Evolutionary conservation across 2,888 invertebrate species (phyloP), one percentile per base, ranked within the genome.

Genomic region (Drosophila lacicola): DNA sequence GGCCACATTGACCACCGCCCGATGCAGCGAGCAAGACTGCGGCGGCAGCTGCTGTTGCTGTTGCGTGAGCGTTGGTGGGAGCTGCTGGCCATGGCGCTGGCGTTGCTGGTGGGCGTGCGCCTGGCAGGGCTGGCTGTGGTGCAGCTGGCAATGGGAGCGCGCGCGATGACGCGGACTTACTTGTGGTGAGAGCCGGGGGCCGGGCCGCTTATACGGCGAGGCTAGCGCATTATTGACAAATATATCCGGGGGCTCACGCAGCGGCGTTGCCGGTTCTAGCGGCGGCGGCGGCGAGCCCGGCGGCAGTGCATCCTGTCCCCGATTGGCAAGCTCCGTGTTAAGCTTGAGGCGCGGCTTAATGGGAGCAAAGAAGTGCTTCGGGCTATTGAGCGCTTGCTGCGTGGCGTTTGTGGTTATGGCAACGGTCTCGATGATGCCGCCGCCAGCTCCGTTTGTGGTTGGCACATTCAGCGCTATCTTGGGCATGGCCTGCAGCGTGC

Each of bases 291-390:
- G 82, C 8, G 82, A 78, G 11, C 84, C 84, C 4, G 89, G 82
- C 4, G 80, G 87, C 50, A 78, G 58, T 1, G 56, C 34, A n/a
- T 82, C 74, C 13, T 81, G 74, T 4, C 67, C 72, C 61, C 88
- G 81, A 63, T 91, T 87, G 66, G 91, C 90, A 47, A 91, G 62
- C 39, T 91, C 77, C 64, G 92, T 90, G 80, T 91, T 88, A 54
- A 91, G 74, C 78, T 88, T 90, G 41, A 91, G 80, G 58, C 91
- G 90, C 45, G 92, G 91, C 76, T 92, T 92, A 8, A 93, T 87
- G 14, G 93, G 93, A 21, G 93, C 92, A 78, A 93, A 93, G 71
- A 93, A 93, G 75, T 93, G 93, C 74, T 91, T 93, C 0, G 92
- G 92, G 66, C 88, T 90, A 56, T 87, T 88, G 70, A 80, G 80